Percentiles rank a stretch among this genome's conserved stretches.
phyloP scores from a whole-genome alignment of 2,113 vertebrate genomes.

The Ceuthmochares aereus region DNA sequence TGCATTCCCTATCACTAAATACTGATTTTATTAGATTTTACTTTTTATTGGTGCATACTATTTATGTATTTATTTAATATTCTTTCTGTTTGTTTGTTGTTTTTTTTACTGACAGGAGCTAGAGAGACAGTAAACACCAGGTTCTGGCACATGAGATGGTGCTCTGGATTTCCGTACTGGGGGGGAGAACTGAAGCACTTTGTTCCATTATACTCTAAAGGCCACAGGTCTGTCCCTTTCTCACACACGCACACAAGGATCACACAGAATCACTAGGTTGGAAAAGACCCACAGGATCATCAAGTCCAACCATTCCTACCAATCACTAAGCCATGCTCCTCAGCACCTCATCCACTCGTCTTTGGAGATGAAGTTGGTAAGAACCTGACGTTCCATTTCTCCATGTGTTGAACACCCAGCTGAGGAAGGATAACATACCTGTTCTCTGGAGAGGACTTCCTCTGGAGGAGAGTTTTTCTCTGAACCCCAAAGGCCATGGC shows the following conservation, averaged over 20 bases:
- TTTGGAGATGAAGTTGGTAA: not conserved
- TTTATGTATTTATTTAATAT: not conserved
- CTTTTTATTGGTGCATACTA: not conserved
- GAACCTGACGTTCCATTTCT: not conserved
- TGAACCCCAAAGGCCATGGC: not conserved
- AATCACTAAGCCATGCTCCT: too few relatives aligned
- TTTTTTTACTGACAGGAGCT: not conserved
- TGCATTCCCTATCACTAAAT: not conserved
- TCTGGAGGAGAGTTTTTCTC: not conserved
- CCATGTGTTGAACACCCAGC: not conserved
- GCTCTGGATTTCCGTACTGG: not conserved
- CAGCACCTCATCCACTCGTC: too few relatives aligned
- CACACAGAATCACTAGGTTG: too few relatives aligned
- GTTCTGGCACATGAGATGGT: rapidly evolving
- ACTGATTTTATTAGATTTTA: not conserved
- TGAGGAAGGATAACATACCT: not conserved
- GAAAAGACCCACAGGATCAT: too few relatives aligned
- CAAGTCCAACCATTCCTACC: too few relatives aligned
- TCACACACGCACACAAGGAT: too few relatives aligned
- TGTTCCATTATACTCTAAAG: not conserved
- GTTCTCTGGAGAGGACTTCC: not conserved
- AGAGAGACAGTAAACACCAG: not conserved
- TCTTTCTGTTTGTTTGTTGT: too few relatives aligned
- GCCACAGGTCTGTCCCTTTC: not conserved
- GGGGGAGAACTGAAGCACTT: not conserved